Conservation (phyloP, 2,888 invertebrate species). For the Leucophenga montana region DNA sequence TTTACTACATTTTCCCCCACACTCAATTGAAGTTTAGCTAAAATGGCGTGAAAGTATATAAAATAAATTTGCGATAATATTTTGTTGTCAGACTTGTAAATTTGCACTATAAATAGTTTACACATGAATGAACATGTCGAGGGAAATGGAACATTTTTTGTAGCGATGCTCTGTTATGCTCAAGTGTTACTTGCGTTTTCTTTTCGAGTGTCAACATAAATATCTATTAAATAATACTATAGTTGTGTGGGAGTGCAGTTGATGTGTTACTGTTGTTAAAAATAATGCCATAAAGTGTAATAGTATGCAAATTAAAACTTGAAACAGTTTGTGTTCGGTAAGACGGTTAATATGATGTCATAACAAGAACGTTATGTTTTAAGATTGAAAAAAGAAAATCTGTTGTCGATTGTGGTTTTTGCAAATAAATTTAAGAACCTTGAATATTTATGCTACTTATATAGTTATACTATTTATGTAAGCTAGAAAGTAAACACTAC, state of each 20-base stretch:
- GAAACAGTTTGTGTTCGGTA: too few species aligned
- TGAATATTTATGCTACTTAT: too few species aligned
- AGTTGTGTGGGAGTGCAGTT: constrained; percentile 1
- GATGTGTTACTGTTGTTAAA: too few species aligned
- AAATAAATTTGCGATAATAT: background rate
- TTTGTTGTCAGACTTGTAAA: background rate
- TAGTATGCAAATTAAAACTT: too few species aligned
- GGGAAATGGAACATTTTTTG: background rate
- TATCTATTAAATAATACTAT: background rate
- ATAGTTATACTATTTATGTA: too few species aligned
- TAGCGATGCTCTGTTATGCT: background rate
- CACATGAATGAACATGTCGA: background rate
- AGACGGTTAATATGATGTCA: too few species aligned
- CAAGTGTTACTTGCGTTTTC: background rate
- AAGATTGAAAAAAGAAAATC: too few species aligned
- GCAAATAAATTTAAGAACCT: too few species aligned
- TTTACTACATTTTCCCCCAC: background rate
- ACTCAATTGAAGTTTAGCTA: background rate
- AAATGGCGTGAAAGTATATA: background rate
- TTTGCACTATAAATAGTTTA: background rate
- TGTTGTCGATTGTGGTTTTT: too few species aligned
- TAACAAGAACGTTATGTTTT: too few species aligned
- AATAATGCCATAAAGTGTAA: too few species aligned
- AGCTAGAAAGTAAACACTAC: too few species aligned
- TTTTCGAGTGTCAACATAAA: background rate